Evolutionary conservation across 2,888 invertebrate species (phyloP), one percentile per base, ranked within the genome.

Genomic region (Crocallis elinguaria): DNA sequence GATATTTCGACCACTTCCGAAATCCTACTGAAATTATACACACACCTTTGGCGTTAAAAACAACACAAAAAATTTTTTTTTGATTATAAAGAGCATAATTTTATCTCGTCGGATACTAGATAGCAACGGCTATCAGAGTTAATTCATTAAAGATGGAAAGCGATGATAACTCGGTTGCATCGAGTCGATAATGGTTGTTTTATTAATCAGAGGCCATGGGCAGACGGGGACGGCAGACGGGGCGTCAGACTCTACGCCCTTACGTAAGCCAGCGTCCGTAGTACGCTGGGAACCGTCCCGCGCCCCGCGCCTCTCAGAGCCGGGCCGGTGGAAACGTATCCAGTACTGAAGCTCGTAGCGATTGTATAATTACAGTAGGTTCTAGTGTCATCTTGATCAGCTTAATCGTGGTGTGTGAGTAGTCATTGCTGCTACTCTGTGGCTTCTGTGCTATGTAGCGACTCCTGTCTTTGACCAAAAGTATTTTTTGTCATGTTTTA

Each of bases 241-340:
- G 82, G 81, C 80, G 83, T 84, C 86, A 89, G 88, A 88, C 88
- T 84, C 80, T 73, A 70, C 75, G 81, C 73, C 85, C 87, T 89
- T 88, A 89, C 88, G 86, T 88, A 88, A 88, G 84, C 79, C 82
- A 80, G 79, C 77, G 78, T 78, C 79, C 51, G 60, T 84, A 84
- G 82, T 84, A 83, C 84, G 81, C 71, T 72, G 61, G 62, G 64
- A 58, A 61, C 68, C 64, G 21, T 64, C 71, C 68, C 48, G 59
- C 64, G 54, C 64, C 65, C 41, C 63, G 46, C 51, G 25, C 44
- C 42, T 35, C 25, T 19, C 80, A 74, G 65, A 64, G 58, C 66
- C 2, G 12, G 17, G 1, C 0, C 13, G 16, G 2, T 1, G 21
- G 3, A n/a, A n/a, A 42, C 37, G 23, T 32, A 27, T 19, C 0